A percentile compares a stretch with the other conserved stretches of the same genome.
These are phyloP conservation scores for Sinocyclocheilus rhinocerous DNA, from an alignment of 2,113 vertebrate genomes.

Conservation along the genomic window DNA sequence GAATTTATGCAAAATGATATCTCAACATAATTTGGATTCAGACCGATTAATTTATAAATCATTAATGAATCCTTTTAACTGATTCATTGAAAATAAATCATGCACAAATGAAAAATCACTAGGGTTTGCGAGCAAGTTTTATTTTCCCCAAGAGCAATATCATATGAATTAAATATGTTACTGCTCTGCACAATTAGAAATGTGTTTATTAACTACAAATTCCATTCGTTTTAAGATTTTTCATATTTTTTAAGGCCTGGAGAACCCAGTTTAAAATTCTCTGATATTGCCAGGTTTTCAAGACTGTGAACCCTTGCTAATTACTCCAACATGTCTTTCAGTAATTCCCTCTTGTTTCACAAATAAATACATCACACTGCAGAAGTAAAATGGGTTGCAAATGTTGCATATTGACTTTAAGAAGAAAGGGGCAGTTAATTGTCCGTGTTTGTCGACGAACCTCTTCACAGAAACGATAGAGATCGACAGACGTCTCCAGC, in stretches of 20 bases:
- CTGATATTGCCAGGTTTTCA: not conserved
- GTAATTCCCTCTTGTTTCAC: not conserved
- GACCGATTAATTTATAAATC: not conserved
- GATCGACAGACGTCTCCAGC: conserved; percentile 71
- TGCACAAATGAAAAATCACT: not conserved
- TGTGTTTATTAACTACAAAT: not conserved
- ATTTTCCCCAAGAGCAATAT: not conserved
- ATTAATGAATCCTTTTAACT: not conserved
- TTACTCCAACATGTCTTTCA: not conserved
- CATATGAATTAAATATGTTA: not conserved
- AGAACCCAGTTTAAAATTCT: not conserved
- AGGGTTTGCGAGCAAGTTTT: not conserved
- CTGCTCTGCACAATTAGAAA: not conserved
- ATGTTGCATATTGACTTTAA: not conserved
- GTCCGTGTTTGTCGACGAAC: conserved; percentile 66
- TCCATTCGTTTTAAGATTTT: not conserved
- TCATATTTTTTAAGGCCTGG: not conserved
- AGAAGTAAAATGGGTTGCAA: not conserved
- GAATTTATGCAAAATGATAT: not conserved
- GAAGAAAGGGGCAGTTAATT: not conserved
- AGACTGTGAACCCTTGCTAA: not conserved
- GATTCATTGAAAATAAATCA: not conserved
- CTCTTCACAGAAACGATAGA: conserved; percentile 82
- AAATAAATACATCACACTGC: not conserved
- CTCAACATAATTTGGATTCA: not conserved